Evolutionary conservation across 2,797 vertebrate genomes (phyloP).

Genomic region (Thalassophryne amazonica): DNA sequence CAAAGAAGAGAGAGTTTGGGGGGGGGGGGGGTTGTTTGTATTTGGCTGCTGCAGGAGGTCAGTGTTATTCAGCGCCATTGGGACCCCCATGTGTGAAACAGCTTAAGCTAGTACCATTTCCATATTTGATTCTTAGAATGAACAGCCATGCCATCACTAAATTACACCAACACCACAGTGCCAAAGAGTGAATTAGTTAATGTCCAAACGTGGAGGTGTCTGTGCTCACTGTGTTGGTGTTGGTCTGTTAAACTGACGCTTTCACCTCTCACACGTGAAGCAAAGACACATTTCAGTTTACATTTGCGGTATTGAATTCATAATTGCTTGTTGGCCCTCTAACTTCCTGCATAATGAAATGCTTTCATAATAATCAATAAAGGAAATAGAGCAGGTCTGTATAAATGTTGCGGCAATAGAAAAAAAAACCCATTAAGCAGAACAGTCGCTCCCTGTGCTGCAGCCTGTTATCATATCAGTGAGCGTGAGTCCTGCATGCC

Average conservation of each 20-base stretch:
- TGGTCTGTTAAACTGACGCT: slow-evolving; percentile 49
- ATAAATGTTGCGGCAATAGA: slow-evolving; percentile 63
- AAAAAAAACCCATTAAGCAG: slow-evolving; percentile 61
- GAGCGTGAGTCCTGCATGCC: slow-evolving; percentile 12
- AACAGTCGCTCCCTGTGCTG: slow-evolving; percentile 43
- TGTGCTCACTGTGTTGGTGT: slow-evolving; percentile 10
- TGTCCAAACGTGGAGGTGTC: slow-evolving; percentile 48
- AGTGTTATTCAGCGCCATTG: no score
- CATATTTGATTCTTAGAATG: slow-evolving; percentile 72
- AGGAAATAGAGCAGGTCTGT: slow-evolving; percentile 71
- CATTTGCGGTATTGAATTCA: slow-evolving; percentile 72
- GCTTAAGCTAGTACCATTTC: slow-evolving; percentile 50
- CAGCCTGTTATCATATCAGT: slow-evolving; percentile 29
- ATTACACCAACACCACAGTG: slow-evolving; percentile 55
- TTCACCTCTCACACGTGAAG: slow-evolving; percentile 46
- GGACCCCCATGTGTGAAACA: slow-evolving; percentile 15
- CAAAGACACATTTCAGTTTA: slow-evolving; percentile 71
- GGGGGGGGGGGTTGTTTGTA: not conserved
- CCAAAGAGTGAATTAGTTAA: slow-evolving; percentile 60
- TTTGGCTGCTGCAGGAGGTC: slow-evolving; percentile 17
- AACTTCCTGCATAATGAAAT: slow-evolving; percentile 75
- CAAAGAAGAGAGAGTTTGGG: no score
- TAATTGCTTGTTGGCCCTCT: slow-evolving; percentile 76
- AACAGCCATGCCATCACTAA: slow-evolving; percentile 57
- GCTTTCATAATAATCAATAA: slow-evolving; percentile 76